Percentiles rank a stretch among this genome's conserved stretches.
phyloP scores from a whole-genome alignment of 2,797 vertebrate genomes.

The Myiotriccus ornatus region DNA sequence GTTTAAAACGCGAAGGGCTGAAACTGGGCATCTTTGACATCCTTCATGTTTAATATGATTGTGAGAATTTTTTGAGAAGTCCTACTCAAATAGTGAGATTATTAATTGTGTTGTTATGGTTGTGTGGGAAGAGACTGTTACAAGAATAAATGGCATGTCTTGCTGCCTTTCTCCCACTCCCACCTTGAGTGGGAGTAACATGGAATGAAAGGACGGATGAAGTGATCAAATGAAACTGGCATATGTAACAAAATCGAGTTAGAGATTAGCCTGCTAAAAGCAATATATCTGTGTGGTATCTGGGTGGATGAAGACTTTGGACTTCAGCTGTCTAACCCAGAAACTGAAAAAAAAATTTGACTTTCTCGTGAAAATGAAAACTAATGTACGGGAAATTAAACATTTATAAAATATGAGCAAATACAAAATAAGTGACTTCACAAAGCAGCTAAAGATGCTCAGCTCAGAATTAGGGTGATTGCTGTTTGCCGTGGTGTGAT shows the following conservation, averaged over 20 bases:
- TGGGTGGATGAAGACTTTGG: background rate
- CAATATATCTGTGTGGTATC: background rate
- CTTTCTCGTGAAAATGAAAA: background rate
- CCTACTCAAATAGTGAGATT: background rate
- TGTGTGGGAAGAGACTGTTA: background rate
- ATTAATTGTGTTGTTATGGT: background rate
- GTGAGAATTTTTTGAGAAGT: background rate
- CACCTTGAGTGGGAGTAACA: background rate
- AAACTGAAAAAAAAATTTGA: background rate
- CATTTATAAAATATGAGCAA: background rate
- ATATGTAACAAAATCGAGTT: accelerated
- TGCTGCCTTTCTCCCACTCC: background rate
- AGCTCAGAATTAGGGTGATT: background rate
- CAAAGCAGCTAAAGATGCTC: background rate
- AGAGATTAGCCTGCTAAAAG: background rate
- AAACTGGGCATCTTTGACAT: background rate
- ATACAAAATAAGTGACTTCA: background rate
- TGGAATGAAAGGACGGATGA: background rate
- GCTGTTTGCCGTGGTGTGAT: background rate
- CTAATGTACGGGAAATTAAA: background rate
- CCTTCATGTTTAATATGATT: background rate
- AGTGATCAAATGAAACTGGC: background rate
- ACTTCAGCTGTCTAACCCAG: background rate
- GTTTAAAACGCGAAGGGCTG: background rate
- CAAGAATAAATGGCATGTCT: background rate